Conservation (phyloP, 2,888 invertebrate species). For the Liopterus haemorrhoidalis region DNA sequence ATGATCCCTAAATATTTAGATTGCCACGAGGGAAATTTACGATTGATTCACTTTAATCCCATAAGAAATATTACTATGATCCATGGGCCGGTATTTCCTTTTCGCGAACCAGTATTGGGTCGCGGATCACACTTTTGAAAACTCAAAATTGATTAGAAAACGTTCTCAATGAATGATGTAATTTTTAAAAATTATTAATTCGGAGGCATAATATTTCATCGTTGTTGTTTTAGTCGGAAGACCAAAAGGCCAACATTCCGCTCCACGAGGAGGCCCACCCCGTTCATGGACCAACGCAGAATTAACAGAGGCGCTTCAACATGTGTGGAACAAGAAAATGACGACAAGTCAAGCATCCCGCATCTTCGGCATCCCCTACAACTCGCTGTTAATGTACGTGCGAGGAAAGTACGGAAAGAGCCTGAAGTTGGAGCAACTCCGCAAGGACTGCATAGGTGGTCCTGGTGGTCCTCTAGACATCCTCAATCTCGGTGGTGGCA, state of each 20-base stretch:
- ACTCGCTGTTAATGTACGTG: slow-evolving; percentile 86
- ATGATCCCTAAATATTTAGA: too few species aligned
- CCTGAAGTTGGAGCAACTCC: slow-evolving; percentile 76
- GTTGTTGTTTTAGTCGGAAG: slow-evolving; percentile 58
- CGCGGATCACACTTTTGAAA: too few species aligned
- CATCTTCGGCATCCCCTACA: slow-evolving; percentile 90
- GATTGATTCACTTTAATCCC: background rate
- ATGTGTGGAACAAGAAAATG: slow-evolving; percentile 95
- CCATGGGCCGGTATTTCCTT: background rate
- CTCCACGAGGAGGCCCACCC: slow-evolving; percentile 84
- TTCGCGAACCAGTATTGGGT: background rate
- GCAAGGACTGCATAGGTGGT: slow-evolving; percentile 82
- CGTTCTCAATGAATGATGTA: too few species aligned
- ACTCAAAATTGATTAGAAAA: too few species aligned
- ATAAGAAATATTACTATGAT: background rate
- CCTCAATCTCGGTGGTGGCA: slow-evolving; percentile 50
- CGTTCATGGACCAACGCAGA: slow-evolving; percentile 90
- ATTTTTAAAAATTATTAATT: too few species aligned
- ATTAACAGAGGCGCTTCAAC: slow-evolving; percentile 81
- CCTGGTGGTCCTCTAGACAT: slow-evolving; percentile 62
- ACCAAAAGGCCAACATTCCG: slow-evolving; percentile 87
- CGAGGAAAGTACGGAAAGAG: slow-evolving; percentile 91
- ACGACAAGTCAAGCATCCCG: slow-evolving; percentile 87
- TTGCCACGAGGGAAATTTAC: background rate
- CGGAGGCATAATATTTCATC: too few species aligned